These are phyloP conservation scores for Drosophila orena DNA, from an alignment of 1,140 invertebrate genomes.

Conservation along the genomic window DNA sequence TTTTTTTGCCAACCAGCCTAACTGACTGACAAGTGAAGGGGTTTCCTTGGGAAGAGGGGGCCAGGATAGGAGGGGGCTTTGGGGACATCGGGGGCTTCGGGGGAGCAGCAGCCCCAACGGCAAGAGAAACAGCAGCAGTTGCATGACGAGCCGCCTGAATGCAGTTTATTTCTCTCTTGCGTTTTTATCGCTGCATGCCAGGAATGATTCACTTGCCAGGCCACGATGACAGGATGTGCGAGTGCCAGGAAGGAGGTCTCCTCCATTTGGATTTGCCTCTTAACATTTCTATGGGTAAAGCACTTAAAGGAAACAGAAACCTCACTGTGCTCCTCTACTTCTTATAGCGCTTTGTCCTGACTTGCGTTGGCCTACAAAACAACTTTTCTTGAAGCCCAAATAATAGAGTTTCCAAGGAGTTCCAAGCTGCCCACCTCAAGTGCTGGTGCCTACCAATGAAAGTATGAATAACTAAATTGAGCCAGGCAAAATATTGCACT, in stretches of 20 bases:
- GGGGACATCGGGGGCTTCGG: neutral
- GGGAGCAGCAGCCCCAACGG: conserved; percentile 8
- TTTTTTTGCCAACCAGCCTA: conserved; percentile 32
- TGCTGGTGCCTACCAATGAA: conserved; percentile 18
- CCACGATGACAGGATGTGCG: conserved; percentile 71
- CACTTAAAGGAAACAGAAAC: conserved; percentile 52
- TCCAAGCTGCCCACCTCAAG: neutral
- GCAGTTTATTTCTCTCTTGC: conserved; percentile 57
- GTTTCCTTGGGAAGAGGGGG: conserved; percentile 1
- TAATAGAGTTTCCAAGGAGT: neutral
- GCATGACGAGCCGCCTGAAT: conserved; percentile 73
- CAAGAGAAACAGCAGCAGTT: conserved; percentile 68
- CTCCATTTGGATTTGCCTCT: conserved; percentile 51
- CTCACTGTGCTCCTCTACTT: conserved; percentile 1
- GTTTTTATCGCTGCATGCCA: conserved; percentile 54
- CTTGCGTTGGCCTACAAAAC: conserved; percentile 44
- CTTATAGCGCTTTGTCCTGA: conserved; percentile 17
- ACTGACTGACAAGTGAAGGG: conserved; percentile 57
- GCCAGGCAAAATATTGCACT: conserved; percentile 9
- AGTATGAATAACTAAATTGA: conserved; percentile 1
- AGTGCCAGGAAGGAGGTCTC: conserved; percentile 71
- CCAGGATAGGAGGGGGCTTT: neutral
- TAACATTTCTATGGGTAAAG: conserved; percentile 52
- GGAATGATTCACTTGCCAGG: conserved; percentile 75
- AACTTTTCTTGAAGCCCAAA: neutral